These are phyloP conservation scores for Sarcophaga bullata DNA, from an alignment of 1,140 invertebrate species.

Conservation along the genomic window DNA sequence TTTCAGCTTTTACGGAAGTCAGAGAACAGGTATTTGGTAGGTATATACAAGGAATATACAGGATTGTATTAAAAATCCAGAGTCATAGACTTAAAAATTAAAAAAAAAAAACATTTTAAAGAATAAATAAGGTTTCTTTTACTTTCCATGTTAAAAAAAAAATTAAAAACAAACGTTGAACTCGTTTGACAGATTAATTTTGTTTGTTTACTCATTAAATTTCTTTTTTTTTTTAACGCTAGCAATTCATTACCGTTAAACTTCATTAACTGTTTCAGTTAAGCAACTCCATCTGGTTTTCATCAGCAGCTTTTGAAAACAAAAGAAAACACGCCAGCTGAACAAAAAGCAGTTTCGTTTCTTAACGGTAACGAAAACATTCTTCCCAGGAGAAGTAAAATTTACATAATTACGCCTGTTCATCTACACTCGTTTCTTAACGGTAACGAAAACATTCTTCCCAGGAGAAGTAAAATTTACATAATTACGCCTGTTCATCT, in stretches of 20 bases:
- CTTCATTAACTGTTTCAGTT: neutral
- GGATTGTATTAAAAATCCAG: no score
- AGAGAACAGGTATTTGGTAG: no score
- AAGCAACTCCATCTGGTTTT: slow-evolving; percentile 21
- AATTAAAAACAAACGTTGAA: neutral
- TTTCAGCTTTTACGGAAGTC: no score
- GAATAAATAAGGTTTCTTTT: neutral
- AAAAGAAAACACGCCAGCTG: neutral
- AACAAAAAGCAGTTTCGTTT: neutral
- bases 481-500: slow-evolving; percentile 30
- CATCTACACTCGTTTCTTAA: slow-evolving; percentile 2
- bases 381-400: slow-evolving; percentile 20
- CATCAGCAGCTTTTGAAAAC: neutral
- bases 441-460: slow-evolving; percentile 20
- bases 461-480: slow-evolving; percentile 31
- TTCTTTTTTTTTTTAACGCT: neutral
- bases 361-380: slow-evolving; percentile 29
- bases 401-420: slow-evolving; percentile 36
- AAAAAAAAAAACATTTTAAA: neutral
- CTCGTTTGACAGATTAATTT: no score
- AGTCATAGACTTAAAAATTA: no score
- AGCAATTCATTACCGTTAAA: neutral
- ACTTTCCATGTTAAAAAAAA: neutral
- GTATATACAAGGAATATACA: no score
- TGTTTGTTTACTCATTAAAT: neutral